These are phyloP conservation scores for Dynastes maya DNA, from an alignment of 2,888 invertebrate genomes.

Conservation along the genomic window DNA sequence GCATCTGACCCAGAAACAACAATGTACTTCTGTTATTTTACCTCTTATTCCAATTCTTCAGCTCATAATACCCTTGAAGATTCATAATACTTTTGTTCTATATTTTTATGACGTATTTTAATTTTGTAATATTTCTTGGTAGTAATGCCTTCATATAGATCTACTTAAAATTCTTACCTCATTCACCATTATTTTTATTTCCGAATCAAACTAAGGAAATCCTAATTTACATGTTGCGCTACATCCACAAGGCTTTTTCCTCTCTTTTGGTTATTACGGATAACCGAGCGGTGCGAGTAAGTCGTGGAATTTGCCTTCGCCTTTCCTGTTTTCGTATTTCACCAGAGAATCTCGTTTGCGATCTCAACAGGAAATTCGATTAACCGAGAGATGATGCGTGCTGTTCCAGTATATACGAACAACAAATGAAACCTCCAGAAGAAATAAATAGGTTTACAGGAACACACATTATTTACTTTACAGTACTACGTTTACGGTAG, in stretches of 20 bases:
- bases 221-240: constrained; percentile 2
- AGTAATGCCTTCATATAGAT: no score
- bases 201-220: not conserved
- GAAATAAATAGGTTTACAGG: constrained; percentile 5
- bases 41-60: no score
- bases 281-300: not conserved
- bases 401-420: constrained; percentile 30
- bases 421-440: constrained; percentile 32
- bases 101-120: no score
- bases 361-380: constrained; percentile 45
- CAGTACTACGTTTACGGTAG: not conserved
- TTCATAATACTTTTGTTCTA: no score
- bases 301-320: constrained; percentile 30
- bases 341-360: constrained; percentile 28
- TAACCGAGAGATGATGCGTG: constrained; percentile 38
- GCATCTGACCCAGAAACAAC: no score
- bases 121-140: no score
- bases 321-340: constrained; percentile 36
- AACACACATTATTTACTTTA: not conserved
- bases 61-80: no score
- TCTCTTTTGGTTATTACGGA: not conserved
- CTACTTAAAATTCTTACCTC: no score
- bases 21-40: no score
- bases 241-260: not conserved
- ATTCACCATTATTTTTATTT: not conserved